Evolutionary conservation across 2,797 vertebrate genomes (phyloP), one percentile per base, ranked within the genome.

Genomic region (Hephaestus fuliginosus): DNA sequence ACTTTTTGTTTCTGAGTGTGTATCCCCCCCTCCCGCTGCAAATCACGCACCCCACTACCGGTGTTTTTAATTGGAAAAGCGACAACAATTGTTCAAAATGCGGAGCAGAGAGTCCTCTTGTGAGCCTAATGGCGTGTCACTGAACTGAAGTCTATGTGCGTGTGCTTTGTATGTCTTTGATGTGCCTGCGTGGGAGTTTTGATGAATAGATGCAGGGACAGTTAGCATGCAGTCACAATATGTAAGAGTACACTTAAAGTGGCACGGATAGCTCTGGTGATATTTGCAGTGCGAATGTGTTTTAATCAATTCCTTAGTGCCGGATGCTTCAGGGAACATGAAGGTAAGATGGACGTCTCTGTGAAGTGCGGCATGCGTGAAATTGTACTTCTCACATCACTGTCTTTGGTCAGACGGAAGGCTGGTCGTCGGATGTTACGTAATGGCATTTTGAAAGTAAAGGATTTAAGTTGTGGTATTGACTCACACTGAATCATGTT

Each of bases 331-430:
- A 69, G 83, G 77, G 86, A 72, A 86, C 81, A 62, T 70, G 86
- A 78, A 82, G 80, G 80, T 33, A 74, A 46, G 73, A 89, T 75
- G 85, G 81, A 86, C 69, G 14, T 73, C 46, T 70, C 72, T 12
- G 73, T 67, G 70, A 86, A 88, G 76, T 82, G 89, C 51, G 20
- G 56, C 83, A 84, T 82, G 86, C 85, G 81, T 92, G 88, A 93
- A 91, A 93, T 92, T 87, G 83, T 86, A 61, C 88, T 84, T 88
- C 78, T 92, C 83, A 83, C 85, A 81, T 88, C 62, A 13, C 80
- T 82, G 79, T 88, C 83, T 79, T 74, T 71, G 84, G 85, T 87
- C 89, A 84, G 74, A 64, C 10, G 13, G 66, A 86, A 68, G 69
- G 57, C 61, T 56, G 62, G 68, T 43, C 36, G 41, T 60, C 65